Percentiles rank a stretch among this genome's conserved stretches.
Evolutionary conservation across 1,140 invertebrate genomes (phyloP).

Genomic region (Lordiphosa mommai): DNA sequence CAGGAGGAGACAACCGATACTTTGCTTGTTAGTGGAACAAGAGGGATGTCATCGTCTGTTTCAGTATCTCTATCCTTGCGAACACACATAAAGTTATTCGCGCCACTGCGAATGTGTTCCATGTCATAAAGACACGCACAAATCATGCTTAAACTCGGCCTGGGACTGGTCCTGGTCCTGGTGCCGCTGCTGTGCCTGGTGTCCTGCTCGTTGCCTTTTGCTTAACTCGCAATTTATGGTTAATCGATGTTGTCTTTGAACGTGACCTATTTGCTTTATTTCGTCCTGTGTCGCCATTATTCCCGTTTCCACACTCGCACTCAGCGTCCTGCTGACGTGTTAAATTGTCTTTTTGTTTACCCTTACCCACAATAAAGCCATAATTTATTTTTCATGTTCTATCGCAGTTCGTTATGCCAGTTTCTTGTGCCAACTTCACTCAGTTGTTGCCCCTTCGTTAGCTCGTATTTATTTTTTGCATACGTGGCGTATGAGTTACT

Average conservation of each 20-base stretch:
- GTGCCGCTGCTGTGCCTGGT: slow-evolving; percentile 16
- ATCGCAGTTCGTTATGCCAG: slow-evolving; percentile 57
- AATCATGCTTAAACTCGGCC: slow-evolving; percentile 67
- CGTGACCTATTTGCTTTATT: slow-evolving; percentile 79
- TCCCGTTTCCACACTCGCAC: slow-evolving; percentile 26
- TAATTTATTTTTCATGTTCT: slow-evolving; percentile 77
- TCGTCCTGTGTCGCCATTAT: slow-evolving; percentile 43
- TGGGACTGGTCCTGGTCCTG: slow-evolving; percentile 13
- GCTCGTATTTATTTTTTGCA: slow-evolving; percentile 37
- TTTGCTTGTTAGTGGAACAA: slow-evolving; percentile 56
- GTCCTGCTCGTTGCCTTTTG: slow-evolving; percentile 69
- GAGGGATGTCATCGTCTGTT: slow-evolving; percentile 30
- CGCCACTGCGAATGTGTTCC: slow-evolving; percentile 42
- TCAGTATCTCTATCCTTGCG: slow-evolving; percentile 21
- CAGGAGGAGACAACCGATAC: slow-evolving; percentile 27
- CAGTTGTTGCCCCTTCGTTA: slow-evolving; percentile 27
- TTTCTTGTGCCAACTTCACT: neutral
- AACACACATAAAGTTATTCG: slow-evolving; percentile 39
- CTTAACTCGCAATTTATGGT: slow-evolving; percentile 79
- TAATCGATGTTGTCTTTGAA: slow-evolving; percentile 79
- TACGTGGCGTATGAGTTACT: slow-evolving; percentile 27
- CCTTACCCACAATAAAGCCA: slow-evolving; percentile 75
- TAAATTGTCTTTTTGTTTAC: slow-evolving; percentile 78
- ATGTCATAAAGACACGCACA: slow-evolving; percentile 76
- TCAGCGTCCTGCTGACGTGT: slow-evolving; percentile 72